phyloP scores from a whole-genome alignment of 2,113 vertebrate species.

The Orthonyx spaldingii region DNA sequence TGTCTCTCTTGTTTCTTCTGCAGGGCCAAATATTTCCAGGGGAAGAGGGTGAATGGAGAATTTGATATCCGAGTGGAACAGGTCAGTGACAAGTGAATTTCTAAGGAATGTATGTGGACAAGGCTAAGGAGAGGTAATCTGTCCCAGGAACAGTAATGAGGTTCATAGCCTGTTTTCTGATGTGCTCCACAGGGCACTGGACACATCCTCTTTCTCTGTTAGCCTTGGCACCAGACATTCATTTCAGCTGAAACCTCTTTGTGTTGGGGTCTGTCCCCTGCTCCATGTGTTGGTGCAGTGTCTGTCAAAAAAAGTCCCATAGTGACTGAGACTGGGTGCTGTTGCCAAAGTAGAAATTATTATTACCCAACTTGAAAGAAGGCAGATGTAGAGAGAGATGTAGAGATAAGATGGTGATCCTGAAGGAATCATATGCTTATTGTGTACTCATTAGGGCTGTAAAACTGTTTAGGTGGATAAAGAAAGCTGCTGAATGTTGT shows the following conservation, averaged over 20 bases:
- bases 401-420: background rate
- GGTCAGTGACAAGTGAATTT: constrained; percentile 72
- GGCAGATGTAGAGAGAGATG: background rate
- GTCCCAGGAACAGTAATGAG: background rate
- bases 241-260: background rate
- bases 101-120: background rate
- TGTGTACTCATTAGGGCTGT: background rate
- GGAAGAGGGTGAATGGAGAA: constrained; percentile 91
- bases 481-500: background rate
- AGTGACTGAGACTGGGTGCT: background rate
- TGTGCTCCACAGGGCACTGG: background rate
- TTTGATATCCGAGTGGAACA: constrained; percentile 94
- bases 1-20: constrained; percentile 4
- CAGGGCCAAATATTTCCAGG: constrained; percentile 93
- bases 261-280: background rate
- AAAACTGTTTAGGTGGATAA: background rate
- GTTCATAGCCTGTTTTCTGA: background rate
- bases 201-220: background rate
- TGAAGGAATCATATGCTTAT: background rate
- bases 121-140: background rate
- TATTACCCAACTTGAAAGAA: background rate
- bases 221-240: background rate
- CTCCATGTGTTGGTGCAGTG: background rate
- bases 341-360: background rate
- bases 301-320: background rate